Base-by-base conservation (phyloP, 2,888 invertebrate genomes). In the Ctenicera cuprea region DNA sequence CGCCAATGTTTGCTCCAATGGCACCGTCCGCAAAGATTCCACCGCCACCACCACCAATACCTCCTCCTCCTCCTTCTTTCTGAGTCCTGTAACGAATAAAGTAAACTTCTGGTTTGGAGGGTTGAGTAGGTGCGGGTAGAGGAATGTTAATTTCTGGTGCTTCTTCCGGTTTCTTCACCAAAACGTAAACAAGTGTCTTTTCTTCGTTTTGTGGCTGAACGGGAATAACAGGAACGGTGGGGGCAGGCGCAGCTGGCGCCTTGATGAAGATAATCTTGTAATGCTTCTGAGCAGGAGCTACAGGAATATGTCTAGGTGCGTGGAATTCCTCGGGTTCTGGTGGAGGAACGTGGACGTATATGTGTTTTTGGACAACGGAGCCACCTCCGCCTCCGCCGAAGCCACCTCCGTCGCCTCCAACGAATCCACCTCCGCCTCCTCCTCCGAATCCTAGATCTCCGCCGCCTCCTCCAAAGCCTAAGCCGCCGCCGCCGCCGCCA, bases 191-290 rank as follows among this genome's bases (percentile, higher is more conserved):
- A 78, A 95, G 90, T 65, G 95, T 95, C 89, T 95, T 95, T 86
- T 94, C 94, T 88, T 94, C 94, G 87, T 95, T 94, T 85, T 94
- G 94, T 77, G 92, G 91, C 85, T 93, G 92, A 54, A 93, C 87
- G 14, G 94, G 94, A 78, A 95, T 94, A 79, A 93, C 90, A 77
- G 94, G 95, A 1, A 92, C 94, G 77, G 92, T 91, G 65, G 94
- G 94, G 76, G 94, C 91, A 67, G 94, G 94, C 78, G 94, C 91
- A 81, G 94, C 91, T 81, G 95, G 95, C 64, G 95, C 95, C 90
- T 95, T 95, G 88, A 95, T 95, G 90, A 95, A 95, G 88, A 95
- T 95, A 86, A 95, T 95, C 85, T 95, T 95, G 91, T 95, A 95
- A 87, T 95, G 95, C 83, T 95, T 95, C 87, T 94, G 95, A 61